phyloP scores from a whole-genome alignment of 2,113 vertebrate genomes.

The Melanotaenia duboulayi region DNA sequence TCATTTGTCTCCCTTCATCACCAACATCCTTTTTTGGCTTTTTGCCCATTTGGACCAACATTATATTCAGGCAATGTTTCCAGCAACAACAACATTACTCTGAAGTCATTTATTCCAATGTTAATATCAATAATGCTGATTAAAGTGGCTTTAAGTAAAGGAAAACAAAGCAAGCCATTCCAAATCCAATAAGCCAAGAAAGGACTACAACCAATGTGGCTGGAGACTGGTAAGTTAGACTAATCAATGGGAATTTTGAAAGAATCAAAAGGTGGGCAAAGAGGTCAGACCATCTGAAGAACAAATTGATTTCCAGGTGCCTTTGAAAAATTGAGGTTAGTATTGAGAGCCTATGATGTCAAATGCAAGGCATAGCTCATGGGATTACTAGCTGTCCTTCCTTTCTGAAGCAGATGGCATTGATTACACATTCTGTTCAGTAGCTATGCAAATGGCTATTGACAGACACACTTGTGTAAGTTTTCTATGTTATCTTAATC shows the following conservation, averaged over 20 bases:
- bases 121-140: slow-evolving; percentile 46
- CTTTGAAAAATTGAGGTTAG: slow-evolving; percentile 75
- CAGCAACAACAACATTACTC: slow-evolving; percentile 38
- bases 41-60: slow-evolving; percentile 28
- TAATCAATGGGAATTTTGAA: slow-evolving; percentile 74
- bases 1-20: slow-evolving; percentile 3
- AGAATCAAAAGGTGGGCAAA: slow-evolving; percentile 68
- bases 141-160: slow-evolving; percentile 46
- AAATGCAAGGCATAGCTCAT: slow-evolving; percentile 46
- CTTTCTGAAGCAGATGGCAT: slow-evolving; percentile 51
- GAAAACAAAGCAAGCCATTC: slow-evolving; percentile 58
- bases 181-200: slow-evolving; percentile 66
- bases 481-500: slow-evolving; percentile 41
- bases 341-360: slow-evolving; percentile 64
- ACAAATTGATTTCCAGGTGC: slow-evolving; percentile 71
- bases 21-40: background rate
- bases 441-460: slow-evolving; percentile 40
- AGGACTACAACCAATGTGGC: slow-evolving; percentile 44
- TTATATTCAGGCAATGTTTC: slow-evolving; percentile 31
- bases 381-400: slow-evolving; percentile 62
- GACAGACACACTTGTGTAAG: slow-evolving; percentile 24
- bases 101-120: slow-evolving; percentile 41
- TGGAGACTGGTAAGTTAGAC: slow-evolving; percentile 49
- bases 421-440: slow-evolving; percentile 48
- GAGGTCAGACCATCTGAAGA: slow-evolving; percentile 68